Evolutionary conservation across 2,888 invertebrate species (phyloP), one percentile per base, ranked within the genome.

Genomic region (Nymphalis urticae): DNA sequence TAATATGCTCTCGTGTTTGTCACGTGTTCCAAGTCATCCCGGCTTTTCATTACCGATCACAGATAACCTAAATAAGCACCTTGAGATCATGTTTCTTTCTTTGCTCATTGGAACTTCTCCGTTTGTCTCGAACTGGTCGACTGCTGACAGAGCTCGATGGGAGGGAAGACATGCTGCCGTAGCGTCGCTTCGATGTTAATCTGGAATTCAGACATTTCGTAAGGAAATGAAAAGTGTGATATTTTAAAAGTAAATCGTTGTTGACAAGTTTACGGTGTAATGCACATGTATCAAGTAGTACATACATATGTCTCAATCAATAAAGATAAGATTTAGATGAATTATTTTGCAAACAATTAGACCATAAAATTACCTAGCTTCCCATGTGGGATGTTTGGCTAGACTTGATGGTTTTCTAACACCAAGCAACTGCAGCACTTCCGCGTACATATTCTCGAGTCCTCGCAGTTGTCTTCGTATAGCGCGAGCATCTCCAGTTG

Each of bases 391-490:
- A 74, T 94, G 94, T 71, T 82, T 81, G 10, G 80, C 76, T 42
- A 81, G 69, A 48, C 77, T 76, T 4, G 80, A 73, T 3, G 84
- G 83, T 69, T 81, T 79, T 73, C 83, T 73, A 1, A 85, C 83
- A 0, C 93, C 92, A 8, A 93, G 78, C 75, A 93, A 85, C 74
- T 93, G 91, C 73, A 93, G 76, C 79, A 97, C 97, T 91, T 97
- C 97, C 0, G 96, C 96, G 82, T 97, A 97, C 97, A 97, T 97
- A 76, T 94, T 95, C 92, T 97, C 97, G 6, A 97, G 89, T 0
- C 97, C 97, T 80, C 97, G 95, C 48, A 97, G 89, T 82, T 97
- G 97, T 72, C 96, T 94, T 32, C 97, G 92, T 73, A 97, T 97
- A 48, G 96, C 95, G 75, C 96, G 93, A 2, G 96, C 96, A 82